Evolutionary conservation across 2,113 vertebrate genomes (phyloP), one percentile per base, ranked within the genome.

Genomic region (Seriola quinqueradiata): DNA sequence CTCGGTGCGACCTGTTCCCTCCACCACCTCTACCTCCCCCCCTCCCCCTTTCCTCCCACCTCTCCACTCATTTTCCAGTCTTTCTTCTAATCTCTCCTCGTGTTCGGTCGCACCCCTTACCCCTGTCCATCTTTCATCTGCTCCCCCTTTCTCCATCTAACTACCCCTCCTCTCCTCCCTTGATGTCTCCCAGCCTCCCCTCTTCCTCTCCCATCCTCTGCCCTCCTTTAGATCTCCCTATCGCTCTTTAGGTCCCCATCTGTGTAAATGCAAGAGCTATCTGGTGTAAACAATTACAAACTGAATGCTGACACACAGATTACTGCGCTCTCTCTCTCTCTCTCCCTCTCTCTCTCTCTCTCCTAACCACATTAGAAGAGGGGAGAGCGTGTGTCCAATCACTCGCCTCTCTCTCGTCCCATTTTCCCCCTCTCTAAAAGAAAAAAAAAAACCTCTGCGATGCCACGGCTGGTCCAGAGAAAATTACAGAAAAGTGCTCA

Each of bases 241-340:
- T 42, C 55, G 10, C 63, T 80, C 21, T 28, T 19, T 32, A 0
- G 21, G 17, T 61, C 55, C 54, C 82, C 76, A 82, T 69, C 61
- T 57, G 64, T 58, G 79, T 79, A 84, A 81, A 86, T 38, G 40
- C 63, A 75, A 80, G 74, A 28, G 75, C 72, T 82, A 77, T 85
- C 82, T 66, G 60, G 50, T 79, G 81, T 87, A 88, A 90, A 91
- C 86, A 92, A 83, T 88, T 82, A 77, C 83, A 75, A 80, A 88
- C 55, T 70, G 75, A 87, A 90, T 87, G 81, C 87, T 86, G 89
- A 85, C 83, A 76, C 82, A 72, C 61, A 83, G 75, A 89, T 69
- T 84, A 83, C 70, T 14, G 59, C 48, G 13, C 54, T 77, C 70
- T 74, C 44, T 73, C 84, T 34, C 54, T 55, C 28, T 28, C 28